These are phyloP conservation scores for Zelleria hepariella DNA, from an alignment of 2,888 invertebrate genomes.

Conservation along the genomic window DNA sequence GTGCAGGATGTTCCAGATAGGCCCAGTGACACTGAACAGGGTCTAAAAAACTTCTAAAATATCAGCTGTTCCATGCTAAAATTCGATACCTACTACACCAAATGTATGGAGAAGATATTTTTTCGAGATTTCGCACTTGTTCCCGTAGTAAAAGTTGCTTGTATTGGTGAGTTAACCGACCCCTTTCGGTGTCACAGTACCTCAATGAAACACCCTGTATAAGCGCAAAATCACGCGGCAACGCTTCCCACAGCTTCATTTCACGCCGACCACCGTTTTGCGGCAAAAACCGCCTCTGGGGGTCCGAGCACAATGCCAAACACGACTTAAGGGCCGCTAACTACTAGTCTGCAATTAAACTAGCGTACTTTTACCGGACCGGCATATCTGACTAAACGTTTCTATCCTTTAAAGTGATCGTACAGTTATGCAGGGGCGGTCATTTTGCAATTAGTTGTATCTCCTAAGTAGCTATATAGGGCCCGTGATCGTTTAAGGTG, in stretches of 20 bases:
- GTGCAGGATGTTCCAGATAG: too few relatives aligned
- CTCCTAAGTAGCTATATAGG: conserved; percentile 39
- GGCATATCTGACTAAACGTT: conserved; percentile 63
- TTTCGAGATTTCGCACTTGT: too few relatives aligned
- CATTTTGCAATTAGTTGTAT: conserved; percentile 57
- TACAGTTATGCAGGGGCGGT: conserved; percentile 47
- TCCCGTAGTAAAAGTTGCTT: too few relatives aligned
- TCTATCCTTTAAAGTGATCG: conserved; percentile 52
- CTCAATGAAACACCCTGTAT: not conserved
- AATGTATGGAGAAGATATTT: too few relatives aligned
- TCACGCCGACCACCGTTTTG: not conserved
- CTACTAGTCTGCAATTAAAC: conserved; percentile 43
- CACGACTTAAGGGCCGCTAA: not conserved
- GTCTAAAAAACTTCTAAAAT: too few relatives aligned
- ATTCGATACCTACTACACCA: too few relatives aligned
- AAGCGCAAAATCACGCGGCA: not conserved
- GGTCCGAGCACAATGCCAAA: not conserved
- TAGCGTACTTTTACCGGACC: conserved; percentile 58
- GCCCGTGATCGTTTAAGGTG: conserved; percentile 13
- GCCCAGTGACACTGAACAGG: too few relatives aligned
- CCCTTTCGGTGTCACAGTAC: too few relatives aligned
- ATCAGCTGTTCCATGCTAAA: too few relatives aligned
- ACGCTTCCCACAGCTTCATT: not conserved
- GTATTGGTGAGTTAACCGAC: too few relatives aligned
- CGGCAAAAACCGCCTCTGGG: not conserved